Evolutionary conservation across 2,113 vertebrate species (phyloP), one percentile per base, ranked within the genome.

Genomic region (Asarcornis scutulata): DNA sequence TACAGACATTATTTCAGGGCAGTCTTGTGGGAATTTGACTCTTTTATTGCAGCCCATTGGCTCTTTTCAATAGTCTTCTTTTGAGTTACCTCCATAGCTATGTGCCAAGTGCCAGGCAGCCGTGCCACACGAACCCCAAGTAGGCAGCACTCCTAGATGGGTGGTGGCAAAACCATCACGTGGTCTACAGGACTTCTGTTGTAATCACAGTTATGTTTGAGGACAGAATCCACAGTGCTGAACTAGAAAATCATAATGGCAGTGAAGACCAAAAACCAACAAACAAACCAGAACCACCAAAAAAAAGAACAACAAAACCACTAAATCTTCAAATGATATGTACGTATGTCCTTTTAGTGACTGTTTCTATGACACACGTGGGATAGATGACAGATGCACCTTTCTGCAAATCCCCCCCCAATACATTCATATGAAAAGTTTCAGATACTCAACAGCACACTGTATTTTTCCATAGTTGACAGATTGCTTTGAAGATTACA

Each of bases 131-230:
- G 60, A 32, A 71, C 27, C 13, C 22, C 10, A 1, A 25, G 14
- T 0, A 55, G 31, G 56, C 46, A 82, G 46, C 40, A 27, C 17
- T 60, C 22, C 27, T 53, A 5, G 0, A 2, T 3, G 23, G 32
- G 29, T 15, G 9, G 31, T 46, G 23, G 34, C 34, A 77, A 69
- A 79, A 32, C 3, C 9, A 15, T 72, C 13, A 6, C 5, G 6
- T 42, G 22, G 26, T 66, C 64, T 34, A 16, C 23, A 64, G 48
- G 29, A 52, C 6, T 81, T 78, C 40, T 2, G 1, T n/a, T 86
- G 36, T 5, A 22, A 14, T 4, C 32, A 25, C 36, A 81, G 36
- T 50, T 27, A 22, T 1, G 1, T 42, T 55, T 71, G 56, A 86
- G 76, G 72, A 56, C n/a, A 71, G 64, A 86, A 23, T 72, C 8